phyloP scores from a whole-genome alignment of 1,140 invertebrate genomes.

The Paraescarpia echinospica region DNA sequence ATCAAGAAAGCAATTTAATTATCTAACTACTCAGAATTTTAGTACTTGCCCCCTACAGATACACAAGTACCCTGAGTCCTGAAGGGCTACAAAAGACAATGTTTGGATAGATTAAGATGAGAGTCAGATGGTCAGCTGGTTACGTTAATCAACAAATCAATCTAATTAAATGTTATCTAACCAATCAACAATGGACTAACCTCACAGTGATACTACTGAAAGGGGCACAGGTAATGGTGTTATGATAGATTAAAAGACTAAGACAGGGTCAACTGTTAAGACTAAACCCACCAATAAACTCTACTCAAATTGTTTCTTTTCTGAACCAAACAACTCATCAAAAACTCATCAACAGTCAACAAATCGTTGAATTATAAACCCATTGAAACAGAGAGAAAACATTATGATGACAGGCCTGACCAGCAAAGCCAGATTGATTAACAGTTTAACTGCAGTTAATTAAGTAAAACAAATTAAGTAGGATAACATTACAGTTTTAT shows the following conservation, averaged over 20 bases:
- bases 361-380: neutral
- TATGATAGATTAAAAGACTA: too few relatives aligned
- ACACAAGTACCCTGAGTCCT: too few relatives aligned
- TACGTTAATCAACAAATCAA: too few relatives aligned
- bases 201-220: too few relatives aligned
- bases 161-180: too few relatives aligned
- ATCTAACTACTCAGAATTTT: neutral
- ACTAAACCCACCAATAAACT: neutral
- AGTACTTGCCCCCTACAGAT: too few relatives aligned
- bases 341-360: neutral
- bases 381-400: neutral
- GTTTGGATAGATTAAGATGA: too few relatives aligned
- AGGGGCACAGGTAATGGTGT: too few relatives aligned
- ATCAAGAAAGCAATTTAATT: neutral
- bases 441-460: neutral
- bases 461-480: constrained; percentile 2
- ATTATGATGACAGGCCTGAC: neutral
- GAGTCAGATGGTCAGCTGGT: too few relatives aligned
- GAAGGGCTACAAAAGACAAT: too few relatives aligned
- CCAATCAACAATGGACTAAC: too few relatives aligned
- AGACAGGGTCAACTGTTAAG: too few relatives aligned
- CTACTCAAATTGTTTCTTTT: neutral
- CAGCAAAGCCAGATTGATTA: neutral
- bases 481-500: neutral
- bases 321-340: neutral